Percentiles rank a stretch among this genome's conserved stretches.
These are phyloP conservation scores for Acanthornis magna DNA, from an alignment of 2,797 vertebrate genomes.

Conservation along the genomic window DNA sequence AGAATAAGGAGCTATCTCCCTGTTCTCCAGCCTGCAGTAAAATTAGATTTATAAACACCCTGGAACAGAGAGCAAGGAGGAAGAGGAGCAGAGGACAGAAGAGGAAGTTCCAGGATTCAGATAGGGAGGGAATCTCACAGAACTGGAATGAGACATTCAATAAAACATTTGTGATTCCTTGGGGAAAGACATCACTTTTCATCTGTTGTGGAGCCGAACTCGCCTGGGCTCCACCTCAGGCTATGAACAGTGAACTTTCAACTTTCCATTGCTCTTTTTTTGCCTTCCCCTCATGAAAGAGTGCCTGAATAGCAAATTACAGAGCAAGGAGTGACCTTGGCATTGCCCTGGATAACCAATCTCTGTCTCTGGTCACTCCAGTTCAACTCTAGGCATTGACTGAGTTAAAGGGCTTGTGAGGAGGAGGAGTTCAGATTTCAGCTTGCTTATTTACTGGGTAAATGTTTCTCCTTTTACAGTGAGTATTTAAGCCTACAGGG, in stretches of 20 bases:
- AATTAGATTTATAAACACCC: neutral
- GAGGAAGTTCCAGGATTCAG: neutral
- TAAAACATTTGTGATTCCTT: neutral
- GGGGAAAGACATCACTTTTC: neutral
- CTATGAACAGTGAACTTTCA: neutral
- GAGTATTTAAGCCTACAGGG: neutral
- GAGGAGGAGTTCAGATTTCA: neutral
- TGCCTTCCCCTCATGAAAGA: neutral
- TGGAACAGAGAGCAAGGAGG: neutral
- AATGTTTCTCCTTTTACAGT: constrained; percentile 4
- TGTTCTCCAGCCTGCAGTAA: neutral
- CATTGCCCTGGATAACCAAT: neutral
- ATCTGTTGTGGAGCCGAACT: neutral
- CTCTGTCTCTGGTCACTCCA: neutral
- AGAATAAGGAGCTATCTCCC: neutral
- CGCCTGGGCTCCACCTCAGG: neutral
- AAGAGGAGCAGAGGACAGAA: neutral
- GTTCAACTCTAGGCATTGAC: neutral
- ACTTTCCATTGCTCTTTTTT: neutral
- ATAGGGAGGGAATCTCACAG: neutral
- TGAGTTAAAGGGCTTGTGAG: neutral
- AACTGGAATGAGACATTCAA: neutral
- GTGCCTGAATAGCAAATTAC: neutral
- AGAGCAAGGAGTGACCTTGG: neutral
- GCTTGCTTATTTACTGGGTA: neutral